These are phyloP conservation scores for Grapholita molesta DNA, from an alignment of 1,140 invertebrate genomes.

Conservation along the genomic window DNA sequence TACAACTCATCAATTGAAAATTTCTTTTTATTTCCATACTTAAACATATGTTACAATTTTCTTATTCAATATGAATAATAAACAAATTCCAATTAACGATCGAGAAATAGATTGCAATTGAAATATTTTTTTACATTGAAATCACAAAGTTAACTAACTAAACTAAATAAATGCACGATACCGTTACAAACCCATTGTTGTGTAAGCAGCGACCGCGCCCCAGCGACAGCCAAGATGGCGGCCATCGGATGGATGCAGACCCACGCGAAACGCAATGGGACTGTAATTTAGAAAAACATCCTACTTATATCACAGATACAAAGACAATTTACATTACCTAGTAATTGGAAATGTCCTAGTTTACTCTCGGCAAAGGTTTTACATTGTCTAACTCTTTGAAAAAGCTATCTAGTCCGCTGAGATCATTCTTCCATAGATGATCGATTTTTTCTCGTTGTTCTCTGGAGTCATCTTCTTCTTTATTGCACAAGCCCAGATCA, in stretches of 20 bases:
- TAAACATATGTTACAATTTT: slow-evolving; percentile 75
- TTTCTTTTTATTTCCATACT: slow-evolving; percentile 67
- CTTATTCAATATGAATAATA: slow-evolving; percentile 77
- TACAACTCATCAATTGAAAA: slow-evolving; percentile 44
- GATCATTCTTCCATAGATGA: slow-evolving; percentile 74
- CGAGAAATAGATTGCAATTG: slow-evolving; percentile 59
- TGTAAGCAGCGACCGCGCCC: slow-evolving; percentile 61
- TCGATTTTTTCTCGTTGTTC: slow-evolving; percentile 66
- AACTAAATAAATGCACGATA: slow-evolving; percentile 74
- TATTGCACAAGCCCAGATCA: slow-evolving; percentile 66
- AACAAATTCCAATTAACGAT: slow-evolving; percentile 65
- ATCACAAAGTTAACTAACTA: slow-evolving; percentile 36
- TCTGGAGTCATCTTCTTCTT: slow-evolving; percentile 65
- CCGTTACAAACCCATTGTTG: slow-evolving; percentile 75
- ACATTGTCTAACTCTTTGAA: slow-evolving; percentile 72
- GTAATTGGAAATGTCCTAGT: slow-evolving; percentile 32
- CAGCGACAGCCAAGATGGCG: slow-evolving; percentile 74
- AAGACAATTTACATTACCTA: slow-evolving; percentile 61
- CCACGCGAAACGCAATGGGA: slow-evolving; percentile 77
- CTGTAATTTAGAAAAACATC: slow-evolving; percentile 77
- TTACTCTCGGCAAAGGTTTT: slow-evolving; percentile 52
- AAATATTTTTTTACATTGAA: slow-evolving; percentile 44
- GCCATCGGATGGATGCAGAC: slow-evolving; percentile 67
- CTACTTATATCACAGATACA: slow-evolving; percentile 76
- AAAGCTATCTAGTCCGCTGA: slow-evolving; percentile 73